phyloP scores from a whole-genome alignment of 2,113 vertebrate species.

The Willisornis vidua region DNA sequence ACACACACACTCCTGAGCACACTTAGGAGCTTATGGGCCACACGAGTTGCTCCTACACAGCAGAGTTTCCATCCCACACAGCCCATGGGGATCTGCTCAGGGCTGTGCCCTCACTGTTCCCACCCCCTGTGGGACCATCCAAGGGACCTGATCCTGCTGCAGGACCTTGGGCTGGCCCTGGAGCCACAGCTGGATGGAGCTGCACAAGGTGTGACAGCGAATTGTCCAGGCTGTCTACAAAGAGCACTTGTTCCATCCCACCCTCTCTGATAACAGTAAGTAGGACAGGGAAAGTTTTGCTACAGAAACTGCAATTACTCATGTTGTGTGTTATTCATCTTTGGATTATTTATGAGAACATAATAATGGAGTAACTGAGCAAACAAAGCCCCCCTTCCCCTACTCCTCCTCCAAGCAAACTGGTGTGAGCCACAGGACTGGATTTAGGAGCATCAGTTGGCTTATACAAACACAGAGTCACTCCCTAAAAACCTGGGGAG shows the following conservation, averaged over 20 bases:
- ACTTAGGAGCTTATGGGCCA: background rate
- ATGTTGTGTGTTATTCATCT: background rate
- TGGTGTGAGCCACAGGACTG: fast-evolving
- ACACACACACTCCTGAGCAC: background rate
- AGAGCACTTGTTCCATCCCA: background rate
- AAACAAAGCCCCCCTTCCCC: background rate
- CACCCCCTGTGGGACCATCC: background rate
- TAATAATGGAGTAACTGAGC: background rate
- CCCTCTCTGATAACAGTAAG: background rate
- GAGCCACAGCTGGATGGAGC: background rate
- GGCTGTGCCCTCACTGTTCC: background rate
- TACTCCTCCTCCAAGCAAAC: background rate
- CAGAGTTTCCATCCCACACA: fast-evolving
- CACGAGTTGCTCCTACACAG: fast-evolving
- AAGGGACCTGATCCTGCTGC: background rate
- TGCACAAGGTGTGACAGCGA: background rate
- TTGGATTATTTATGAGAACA: background rate
- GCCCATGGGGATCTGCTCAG: background rate
- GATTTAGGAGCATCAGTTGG: background rate
- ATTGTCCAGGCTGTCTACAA: background rate
- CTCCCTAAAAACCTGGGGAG: background rate
- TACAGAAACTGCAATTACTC: background rate
- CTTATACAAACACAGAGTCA: background rate
- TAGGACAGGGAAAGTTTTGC: background rate
- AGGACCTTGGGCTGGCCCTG: background rate